Evolutionary conservation across 1,140 invertebrate species (phyloP), one percentile per base, ranked within the genome.

Genomic region (Sitodiplosis mosellana): DNA sequence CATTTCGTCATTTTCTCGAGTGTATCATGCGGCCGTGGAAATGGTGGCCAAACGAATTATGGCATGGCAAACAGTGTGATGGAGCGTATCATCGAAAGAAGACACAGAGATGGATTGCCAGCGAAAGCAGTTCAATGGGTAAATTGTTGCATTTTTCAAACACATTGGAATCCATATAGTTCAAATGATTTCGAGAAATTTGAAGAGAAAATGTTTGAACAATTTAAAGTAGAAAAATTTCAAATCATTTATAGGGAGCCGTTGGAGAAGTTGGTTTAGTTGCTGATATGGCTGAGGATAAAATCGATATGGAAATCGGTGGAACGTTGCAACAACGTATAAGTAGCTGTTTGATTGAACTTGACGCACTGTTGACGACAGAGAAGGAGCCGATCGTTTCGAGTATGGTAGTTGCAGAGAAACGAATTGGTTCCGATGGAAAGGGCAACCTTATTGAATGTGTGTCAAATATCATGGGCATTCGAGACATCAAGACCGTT

Each of bases 11-110:
- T 87, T 17, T 93, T 92, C 64, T 92, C 88, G 1, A 89, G 84
- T 43, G 82, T 92, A 4, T 82, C 80, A 27, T 89, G 86, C 63
- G 88, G 87, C 7, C 72, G 85, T 43, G 89, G 89, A 49, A 92
- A 93, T 64, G 76, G 78, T 40, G 88, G 88, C 2, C 88, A 92
- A 64, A 77, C 81, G 0, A 93, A 91, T 64, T 93, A 94, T 61
- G 89, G 78, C 33, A 73, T 78, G 66, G 72, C 77, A 5, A 83
- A 82, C 61, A 79, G 78, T 1, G 65, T 79, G 12, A 81, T 83
- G 79, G 80, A 83, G 61, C 69, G 76, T 48, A 74, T 83, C 45
- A 78, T 80, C 53, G 78, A 81, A 55, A 53, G 62, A 52, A 65
- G 79, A 27, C 10, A 27, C 10, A 27, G 27, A 27, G 27, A 72